Conservation (phyloP, 1,140 invertebrate genomes). For the Ips typographus region DNA sequence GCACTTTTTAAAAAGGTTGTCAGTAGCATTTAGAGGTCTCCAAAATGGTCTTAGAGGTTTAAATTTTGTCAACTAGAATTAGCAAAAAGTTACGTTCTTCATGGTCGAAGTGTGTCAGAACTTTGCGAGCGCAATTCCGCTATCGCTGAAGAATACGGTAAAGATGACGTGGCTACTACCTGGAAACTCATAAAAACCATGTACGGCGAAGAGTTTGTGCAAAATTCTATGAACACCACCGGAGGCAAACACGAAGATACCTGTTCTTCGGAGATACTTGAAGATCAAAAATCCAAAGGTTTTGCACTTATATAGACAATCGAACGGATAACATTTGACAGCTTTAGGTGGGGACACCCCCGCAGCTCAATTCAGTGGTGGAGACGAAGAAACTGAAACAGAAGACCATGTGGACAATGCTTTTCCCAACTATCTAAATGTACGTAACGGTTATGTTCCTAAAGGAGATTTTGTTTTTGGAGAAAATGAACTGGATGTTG, state of each 20-base stretch:
- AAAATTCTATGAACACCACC: conserved; percentile 37
- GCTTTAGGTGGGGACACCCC: conserved; percentile 48
- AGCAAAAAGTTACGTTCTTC: conserved; percentile 72
- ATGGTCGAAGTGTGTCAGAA: conserved; percentile 72
- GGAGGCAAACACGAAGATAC: conserved; percentile 10
- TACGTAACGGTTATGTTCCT: conserved; percentile 45
- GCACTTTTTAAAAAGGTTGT: too few relatives aligned
- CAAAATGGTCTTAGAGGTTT: background rate
- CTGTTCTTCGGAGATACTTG: background rate
- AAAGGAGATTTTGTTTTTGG: conserved; percentile 73
- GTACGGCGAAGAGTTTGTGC: conserved; percentile 54
- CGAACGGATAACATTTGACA: too few relatives aligned
- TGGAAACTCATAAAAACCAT: conserved; percentile 70
- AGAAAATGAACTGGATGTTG: conserved; percentile 63
- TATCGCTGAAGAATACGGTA: conserved; percentile 71
- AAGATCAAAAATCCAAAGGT: conserved; percentile 41
- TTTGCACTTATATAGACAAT: background rate
- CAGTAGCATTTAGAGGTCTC: too few relatives aligned
- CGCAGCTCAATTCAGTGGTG: conserved; percentile 56
- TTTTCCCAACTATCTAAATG: conserved; percentile 44
- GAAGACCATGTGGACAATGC: conserved; percentile 58
- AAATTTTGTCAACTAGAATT: conserved; percentile 47
- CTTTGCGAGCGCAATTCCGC: conserved; percentile 86
- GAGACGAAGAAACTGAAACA: conserved; percentile 61
- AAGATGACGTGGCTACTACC: conserved; percentile 43